phyloP scores from a whole-genome alignment of 1,140 invertebrate genomes.

The Lanistes nyassanus region DNA sequence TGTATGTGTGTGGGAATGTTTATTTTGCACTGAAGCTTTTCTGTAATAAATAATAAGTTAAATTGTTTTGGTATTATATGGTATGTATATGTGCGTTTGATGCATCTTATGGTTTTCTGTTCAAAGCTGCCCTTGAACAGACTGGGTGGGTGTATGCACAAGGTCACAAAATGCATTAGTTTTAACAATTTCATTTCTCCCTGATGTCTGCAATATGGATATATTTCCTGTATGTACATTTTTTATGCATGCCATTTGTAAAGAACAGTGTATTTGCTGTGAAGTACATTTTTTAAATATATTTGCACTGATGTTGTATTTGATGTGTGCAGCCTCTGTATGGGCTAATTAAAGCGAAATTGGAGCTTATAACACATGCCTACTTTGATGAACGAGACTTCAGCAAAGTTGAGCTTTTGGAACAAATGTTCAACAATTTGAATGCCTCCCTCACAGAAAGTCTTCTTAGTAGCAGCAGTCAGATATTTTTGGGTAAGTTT shows the following conservation, averaged over 20 bases:
- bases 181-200: not conserved
- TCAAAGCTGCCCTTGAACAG: no score
- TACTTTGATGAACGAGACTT: constrained; percentile 88
- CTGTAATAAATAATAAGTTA: no score
- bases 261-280: not conserved
- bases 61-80: no score
- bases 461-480: constrained; percentile 73
- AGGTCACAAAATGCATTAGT: no score
- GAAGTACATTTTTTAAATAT: not conserved
- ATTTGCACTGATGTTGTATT: constrained; percentile 8
- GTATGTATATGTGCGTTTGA: no score
- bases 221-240: no score
- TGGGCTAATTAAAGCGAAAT: constrained; percentile 76
- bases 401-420: constrained; percentile 80
- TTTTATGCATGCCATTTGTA: not conserved
- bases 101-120: no score
- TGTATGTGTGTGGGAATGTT: constrained; percentile 8
- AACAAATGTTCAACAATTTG: constrained; percentile 93
- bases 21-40: no score
- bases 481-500: constrained; percentile 82
- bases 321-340: constrained; percentile 64
- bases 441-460: constrained; percentile 82
- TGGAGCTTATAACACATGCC: constrained; percentile 94
- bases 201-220: no score
- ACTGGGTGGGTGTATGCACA: no score